These are phyloP conservation scores for Plebejus anna DNA, from an alignment of 2,888 invertebrate genomes.

Conservation along the genomic window DNA sequence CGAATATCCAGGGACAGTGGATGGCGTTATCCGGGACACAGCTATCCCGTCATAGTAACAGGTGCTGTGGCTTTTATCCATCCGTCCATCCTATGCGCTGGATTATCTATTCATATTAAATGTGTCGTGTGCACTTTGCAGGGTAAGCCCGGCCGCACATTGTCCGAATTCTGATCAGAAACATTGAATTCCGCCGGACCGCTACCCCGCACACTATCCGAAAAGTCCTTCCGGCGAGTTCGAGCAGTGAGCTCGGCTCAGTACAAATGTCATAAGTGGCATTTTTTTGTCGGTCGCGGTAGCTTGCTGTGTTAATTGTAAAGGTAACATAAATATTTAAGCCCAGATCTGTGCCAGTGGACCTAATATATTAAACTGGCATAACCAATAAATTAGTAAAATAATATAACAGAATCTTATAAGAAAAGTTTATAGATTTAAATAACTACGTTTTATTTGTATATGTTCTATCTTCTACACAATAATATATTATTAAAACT, in stretches of 20 bases:
- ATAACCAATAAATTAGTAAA: neutral
- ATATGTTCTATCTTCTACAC: neutral
- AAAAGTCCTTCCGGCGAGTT: no score
- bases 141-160: neutral
- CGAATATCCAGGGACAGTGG: neutral
- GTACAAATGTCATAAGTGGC: no score
- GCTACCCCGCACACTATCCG: no score
- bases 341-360: neutral
- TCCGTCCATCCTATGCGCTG: neutral
- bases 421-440: neutral
- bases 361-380: neutral
- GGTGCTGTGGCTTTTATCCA: conserved; percentile 3
- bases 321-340: neutral
- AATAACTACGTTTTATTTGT: neutral
- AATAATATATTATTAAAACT: neutral
- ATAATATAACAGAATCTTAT: neutral
- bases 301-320: no score
- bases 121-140: neutral
- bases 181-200: no score
- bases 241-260: no score
- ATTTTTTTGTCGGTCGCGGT: no score
- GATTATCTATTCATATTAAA: neutral
- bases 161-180: no score
- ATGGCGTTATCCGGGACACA: neutral
- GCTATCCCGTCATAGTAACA: conserved; percentile 4